Base-by-base conservation (phyloP, 2,113 vertebrate genomes). In the Gobio gobio region DNA sequence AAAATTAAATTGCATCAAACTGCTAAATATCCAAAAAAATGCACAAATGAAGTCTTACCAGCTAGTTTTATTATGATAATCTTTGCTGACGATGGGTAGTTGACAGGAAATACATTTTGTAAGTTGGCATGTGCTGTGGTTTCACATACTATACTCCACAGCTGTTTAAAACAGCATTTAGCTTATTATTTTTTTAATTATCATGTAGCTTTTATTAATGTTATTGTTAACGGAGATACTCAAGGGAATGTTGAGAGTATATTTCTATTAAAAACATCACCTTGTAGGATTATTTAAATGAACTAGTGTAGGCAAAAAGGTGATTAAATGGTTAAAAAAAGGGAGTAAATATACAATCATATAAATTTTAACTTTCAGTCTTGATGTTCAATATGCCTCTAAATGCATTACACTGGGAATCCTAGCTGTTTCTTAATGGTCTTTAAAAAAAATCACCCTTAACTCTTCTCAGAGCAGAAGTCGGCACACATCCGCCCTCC, bases 361-460 rank as follows among this genome's bases (percentile, higher is more conserved):
- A 33, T 16, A 9, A 3, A 66, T 18, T 66, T 33, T 29, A 3
- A 66, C 26, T 33, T 63, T 63, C 5, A 63, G 16, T 8, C 26
- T 33, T 33, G n/a, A 33, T 33, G 14, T 3, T 16, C 63, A 66
- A 33, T 66, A 13, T 66, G 59, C 4, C 59, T 63, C 59, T 63
- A 63, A 26, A 63, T 29, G 61, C 24, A 14, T 29, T 64, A 29
- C 26, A 33, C 26, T 16, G 24, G 63, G 7, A 43, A 70, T 43
- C 18, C 36, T 36, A 36, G 64, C 29, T 43, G 66, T 70, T 36
- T 70, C 22, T 40, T 16, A 68, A 68, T 29, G 14, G 29, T 18
- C 29, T 18, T 73, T 83, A 84, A 83, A 73, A 83, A 85, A 86
- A 66, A 91, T 91, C 88, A 91, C 82, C 56, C 33, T 63, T 59